A percentile compares a stretch with the other conserved stretches of the same genome.
Conservation (phyloP, 2,888 invertebrate genomes). For the Melanargia galathea region DNA sequence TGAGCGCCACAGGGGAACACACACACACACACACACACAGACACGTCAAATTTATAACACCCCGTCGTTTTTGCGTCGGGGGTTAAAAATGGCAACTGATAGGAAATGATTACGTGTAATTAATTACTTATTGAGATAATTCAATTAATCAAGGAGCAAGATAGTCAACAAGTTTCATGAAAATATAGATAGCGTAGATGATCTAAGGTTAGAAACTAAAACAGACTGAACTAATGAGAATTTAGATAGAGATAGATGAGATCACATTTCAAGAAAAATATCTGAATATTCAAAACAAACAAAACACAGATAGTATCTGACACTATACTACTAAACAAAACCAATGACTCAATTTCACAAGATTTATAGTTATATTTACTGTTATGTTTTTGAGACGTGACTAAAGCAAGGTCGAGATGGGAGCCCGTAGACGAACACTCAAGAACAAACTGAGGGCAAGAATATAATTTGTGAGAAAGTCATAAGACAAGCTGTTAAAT, state of each 20-base stretch:
- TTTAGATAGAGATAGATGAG: background rate
- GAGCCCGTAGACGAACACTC: conserved; percentile 4
- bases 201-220: no score
- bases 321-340: background rate
- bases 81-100: no score
- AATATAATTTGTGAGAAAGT: background rate
- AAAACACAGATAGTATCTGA: background rate
- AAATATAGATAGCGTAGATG: no score
- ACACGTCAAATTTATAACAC: no score
- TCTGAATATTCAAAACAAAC: background rate
- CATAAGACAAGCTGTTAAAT: background rate
- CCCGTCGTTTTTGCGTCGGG: no score
- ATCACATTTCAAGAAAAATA: background rate
- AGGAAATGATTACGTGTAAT: background rate
- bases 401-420: conserved; percentile 12
- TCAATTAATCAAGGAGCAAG: background rate
- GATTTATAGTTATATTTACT: conserved; percentile 13
- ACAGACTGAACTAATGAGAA: no score
- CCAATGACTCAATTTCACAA: background rate
- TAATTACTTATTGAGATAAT: background rate
- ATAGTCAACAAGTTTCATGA: no score
- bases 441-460: conserved; percentile 12
- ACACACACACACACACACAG: no score
- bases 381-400: conserved; percentile 15
- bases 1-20: no score